Evolutionary conservation across 2,888 invertebrate genomes (phyloP).

Genomic region (Gandaritis pyraliata): DNA sequence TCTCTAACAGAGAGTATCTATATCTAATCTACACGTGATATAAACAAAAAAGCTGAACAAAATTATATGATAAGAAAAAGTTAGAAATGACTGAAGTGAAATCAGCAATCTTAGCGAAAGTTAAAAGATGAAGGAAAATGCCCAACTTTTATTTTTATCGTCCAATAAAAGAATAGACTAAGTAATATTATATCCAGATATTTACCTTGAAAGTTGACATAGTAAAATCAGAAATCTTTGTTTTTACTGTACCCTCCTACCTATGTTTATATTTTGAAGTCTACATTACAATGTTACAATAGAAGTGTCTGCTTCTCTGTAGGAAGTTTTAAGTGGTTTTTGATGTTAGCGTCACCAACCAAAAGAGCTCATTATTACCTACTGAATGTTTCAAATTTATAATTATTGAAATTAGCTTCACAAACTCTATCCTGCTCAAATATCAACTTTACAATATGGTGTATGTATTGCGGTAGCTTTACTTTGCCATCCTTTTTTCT

Average conservation of each 20-base stretch:
- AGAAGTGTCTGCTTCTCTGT: background rate
- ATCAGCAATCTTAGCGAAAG: no score
- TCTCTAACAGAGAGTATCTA: no score
- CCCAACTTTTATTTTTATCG: constrained; percentile 1
- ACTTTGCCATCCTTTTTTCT: background rate
- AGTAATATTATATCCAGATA: no score
- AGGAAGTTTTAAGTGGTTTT: constrained; percentile 1
- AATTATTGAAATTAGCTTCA: constrained; percentile 27
- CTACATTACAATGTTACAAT: no score
- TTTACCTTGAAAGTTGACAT: no score
- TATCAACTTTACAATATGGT: constrained; percentile 37
- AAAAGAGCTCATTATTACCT: constrained; percentile 27
- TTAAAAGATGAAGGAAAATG: no score
- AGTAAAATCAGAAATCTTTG: no score
- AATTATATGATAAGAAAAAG: no score
- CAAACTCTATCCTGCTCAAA: constrained; percentile 35
- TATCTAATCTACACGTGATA: no score
- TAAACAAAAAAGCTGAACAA: no score
- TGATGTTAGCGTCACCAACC: constrained; percentile 16
- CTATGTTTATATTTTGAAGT: no score
- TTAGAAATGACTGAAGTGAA: background rate
- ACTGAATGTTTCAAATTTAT: background rate
- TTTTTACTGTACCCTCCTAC: no score
- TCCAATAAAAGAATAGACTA: background rate
- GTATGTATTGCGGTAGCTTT: constrained; percentile 12